Evolutionary conservation across 2,888 invertebrate species (phyloP).

Genomic region (Agrotis ipsilon): DNA sequence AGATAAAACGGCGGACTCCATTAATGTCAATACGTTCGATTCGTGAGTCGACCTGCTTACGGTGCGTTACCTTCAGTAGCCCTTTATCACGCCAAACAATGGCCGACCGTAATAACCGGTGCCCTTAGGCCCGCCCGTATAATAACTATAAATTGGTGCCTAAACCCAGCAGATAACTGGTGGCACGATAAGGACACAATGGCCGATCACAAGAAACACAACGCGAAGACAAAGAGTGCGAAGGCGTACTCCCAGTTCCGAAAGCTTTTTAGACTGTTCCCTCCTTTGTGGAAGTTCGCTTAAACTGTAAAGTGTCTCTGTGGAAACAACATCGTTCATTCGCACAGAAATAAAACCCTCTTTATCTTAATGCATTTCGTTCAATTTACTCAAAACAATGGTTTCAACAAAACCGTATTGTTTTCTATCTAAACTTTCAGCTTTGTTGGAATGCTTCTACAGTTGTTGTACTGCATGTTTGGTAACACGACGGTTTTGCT

Average conservation of each 20-base stretch:
- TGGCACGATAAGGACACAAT: constrained; percentile 79
- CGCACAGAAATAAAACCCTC: constrained; percentile 78
- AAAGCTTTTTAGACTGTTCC: constrained; percentile 77
- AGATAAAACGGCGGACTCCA: constrained; percentile 49
- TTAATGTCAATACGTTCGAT: constrained; percentile 50
- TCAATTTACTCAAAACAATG: constrained; percentile 79
- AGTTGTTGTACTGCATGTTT: constrained; percentile 21
- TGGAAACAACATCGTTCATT: constrained; percentile 76
- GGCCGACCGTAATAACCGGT: constrained; percentile 71
- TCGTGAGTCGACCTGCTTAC: constrained; percentile 45
- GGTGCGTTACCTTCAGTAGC: constrained; percentile 67
- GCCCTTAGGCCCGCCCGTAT: constrained; percentile 74
- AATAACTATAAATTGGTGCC: constrained; percentile 80
- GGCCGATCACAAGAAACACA: constrained; percentile 78
- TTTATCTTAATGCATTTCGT: constrained; percentile 79
- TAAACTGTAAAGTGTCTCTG: constrained; percentile 74
- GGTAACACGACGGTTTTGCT: constrained; percentile 5
- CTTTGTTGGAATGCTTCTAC: constrained; percentile 36
- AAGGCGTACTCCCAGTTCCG: constrained; percentile 69
- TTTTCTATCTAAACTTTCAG: constrained; percentile 68
- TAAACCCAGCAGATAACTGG: constrained; percentile 72
- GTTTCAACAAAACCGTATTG: constrained; percentile 75
- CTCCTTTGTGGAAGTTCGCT: constrained; percentile 79
- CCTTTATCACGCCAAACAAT: constrained; percentile 77
- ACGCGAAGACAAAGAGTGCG: constrained; percentile 75